These are phyloP conservation scores for Selene dorsalis DNA, from an alignment of 2,797 vertebrate genomes.

Conservation along the genomic window DNA sequence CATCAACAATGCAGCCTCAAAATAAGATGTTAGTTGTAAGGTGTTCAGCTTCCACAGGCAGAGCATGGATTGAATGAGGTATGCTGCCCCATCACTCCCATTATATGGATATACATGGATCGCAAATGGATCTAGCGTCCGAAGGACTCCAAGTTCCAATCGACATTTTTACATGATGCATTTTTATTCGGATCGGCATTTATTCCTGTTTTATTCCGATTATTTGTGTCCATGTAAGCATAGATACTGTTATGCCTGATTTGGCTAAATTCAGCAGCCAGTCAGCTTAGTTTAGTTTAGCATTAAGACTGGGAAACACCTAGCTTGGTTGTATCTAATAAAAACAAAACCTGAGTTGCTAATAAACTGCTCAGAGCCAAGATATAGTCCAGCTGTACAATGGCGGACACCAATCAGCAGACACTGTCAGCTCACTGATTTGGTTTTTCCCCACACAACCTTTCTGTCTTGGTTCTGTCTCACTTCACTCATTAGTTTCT, in stretches of 20 bases:
- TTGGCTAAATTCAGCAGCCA: background rate
- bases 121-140: too few species aligned
- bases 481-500: background rate
- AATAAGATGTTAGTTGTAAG: too few species aligned
- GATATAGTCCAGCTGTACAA: background rate
- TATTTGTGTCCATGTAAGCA: too few species aligned
- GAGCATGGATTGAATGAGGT: too few species aligned
- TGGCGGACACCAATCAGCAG: background rate
- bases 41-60: too few species aligned
- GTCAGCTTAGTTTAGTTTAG: background rate
- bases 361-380: slow-evolving; percentile 5
- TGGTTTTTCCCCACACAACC: background rate
- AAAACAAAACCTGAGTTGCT: background rate
- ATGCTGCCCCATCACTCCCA: too few species aligned
- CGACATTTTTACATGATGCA: too few species aligned
- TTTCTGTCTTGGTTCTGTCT: background rate
- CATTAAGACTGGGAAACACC: background rate
- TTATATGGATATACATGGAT: too few species aligned
- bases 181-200: too few species aligned
- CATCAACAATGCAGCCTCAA: too few species aligned
- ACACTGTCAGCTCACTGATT: background rate
- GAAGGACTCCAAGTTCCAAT: too few species aligned
- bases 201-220: too few species aligned
- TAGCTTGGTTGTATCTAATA: background rate
- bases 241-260: background rate